A percentile compares a stretch with the other conserved stretches of the same genome.
Conservation (phyloP, 2,888 invertebrate genomes). For the Drosophila maculinotata region DNA sequence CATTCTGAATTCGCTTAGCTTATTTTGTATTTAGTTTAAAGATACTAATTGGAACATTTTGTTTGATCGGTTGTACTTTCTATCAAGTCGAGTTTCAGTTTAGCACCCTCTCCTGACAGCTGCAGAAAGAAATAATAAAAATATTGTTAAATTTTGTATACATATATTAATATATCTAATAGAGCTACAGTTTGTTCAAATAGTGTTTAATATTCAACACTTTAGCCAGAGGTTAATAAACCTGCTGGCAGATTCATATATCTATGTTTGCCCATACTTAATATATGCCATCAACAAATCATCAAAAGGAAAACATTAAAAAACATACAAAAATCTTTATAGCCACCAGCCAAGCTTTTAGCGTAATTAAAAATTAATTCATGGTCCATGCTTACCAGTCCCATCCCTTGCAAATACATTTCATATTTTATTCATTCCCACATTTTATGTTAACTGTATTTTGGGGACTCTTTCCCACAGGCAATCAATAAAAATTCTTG, state of each 20-base stretch:
- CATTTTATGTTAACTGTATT: background rate
- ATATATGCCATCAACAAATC: background rate
- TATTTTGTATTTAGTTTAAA: constrained; percentile 5
- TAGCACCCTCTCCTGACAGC: constrained; percentile 2
- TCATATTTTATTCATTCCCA: background rate
- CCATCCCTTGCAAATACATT: background rate
- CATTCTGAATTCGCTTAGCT: constrained; percentile 66
- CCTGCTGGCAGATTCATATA: background rate
- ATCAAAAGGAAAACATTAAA: background rate
- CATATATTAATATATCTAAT: no score
- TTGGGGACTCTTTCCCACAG: background rate
- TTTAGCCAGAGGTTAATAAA: background rate
- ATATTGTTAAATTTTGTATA: background rate
- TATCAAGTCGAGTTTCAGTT: constrained; percentile 10
- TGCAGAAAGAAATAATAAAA: constrained; percentile 16
- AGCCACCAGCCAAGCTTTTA: constrained; percentile 7
- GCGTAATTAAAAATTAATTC: constrained; percentile 3
- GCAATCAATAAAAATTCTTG: constrained; percentile 11
- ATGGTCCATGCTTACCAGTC: background rate
- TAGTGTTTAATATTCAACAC: no score
- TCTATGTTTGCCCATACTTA: background rate
- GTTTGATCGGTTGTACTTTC: constrained; percentile 36
- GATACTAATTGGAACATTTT: constrained; percentile 40
- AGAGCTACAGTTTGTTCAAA: no score
- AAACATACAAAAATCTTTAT: background rate